Conservation (phyloP, 2,113 vertebrate species). For the Catharus minimus region DNA sequence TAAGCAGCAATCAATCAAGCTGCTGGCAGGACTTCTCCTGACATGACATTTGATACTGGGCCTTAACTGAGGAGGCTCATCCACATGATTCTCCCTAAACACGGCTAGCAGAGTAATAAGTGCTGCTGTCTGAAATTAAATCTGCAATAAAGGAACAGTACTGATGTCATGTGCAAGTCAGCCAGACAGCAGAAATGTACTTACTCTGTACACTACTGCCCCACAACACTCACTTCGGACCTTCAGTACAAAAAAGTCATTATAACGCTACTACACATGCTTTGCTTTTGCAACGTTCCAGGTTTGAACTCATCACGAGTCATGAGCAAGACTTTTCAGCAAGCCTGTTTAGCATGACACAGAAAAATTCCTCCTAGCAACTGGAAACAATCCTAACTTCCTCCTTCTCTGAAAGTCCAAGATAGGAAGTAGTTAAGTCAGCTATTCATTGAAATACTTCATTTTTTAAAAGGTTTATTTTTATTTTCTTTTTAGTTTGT, state of each 20-base stretch:
- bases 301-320: neutral
- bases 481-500: neutral
- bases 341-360: neutral
- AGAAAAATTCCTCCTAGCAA: neutral
- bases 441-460: neutral
- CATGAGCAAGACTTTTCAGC: neutral
- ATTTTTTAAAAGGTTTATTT: neutral
- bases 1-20: neutral
- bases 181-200: neutral
- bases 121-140: neutral
- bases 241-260: neutral
- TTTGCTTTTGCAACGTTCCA: neutral
- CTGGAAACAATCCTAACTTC: slow-evolving; percentile 15
- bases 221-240: neutral
- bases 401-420: neutral
- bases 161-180: neutral
- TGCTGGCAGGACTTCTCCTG: neutral
- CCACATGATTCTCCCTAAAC: neutral
- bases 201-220: neutral
- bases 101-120: neutral
- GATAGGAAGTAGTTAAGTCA: slow-evolving; percentile 6
- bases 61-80: neutral
- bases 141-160: neutral
- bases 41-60: neutral
- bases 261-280: neutral